These are phyloP conservation scores for Helicoverpa assulta DNA, from an alignment of 2,888 invertebrate genomes.

Conservation along the genomic window DNA sequence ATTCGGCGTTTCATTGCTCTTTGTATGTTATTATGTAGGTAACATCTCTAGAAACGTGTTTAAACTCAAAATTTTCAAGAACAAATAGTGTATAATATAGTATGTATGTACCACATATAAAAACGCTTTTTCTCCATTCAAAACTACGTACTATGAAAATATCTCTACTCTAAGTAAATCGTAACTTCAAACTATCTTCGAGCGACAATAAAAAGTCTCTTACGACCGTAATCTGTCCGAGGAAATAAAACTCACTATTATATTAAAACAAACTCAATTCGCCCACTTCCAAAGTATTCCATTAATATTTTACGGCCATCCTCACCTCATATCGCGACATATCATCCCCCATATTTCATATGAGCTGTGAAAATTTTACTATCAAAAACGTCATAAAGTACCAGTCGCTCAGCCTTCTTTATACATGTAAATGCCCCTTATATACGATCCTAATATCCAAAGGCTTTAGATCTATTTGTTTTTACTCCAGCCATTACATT, in stretches of 20 bases:
- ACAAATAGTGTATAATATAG: too few relatives aligned
- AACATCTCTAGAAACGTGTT: neutral
- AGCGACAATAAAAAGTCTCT: neutral
- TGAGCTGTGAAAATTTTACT: conserved; percentile 49
- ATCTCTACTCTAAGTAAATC: too few relatives aligned
- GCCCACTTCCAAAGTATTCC: neutral
- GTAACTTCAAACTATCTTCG: too few relatives aligned
- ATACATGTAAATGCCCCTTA: conserved; percentile 46
- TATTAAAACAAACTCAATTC: conserved; percentile 14
- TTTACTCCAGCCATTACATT: conserved; percentile 40
- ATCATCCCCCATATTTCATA: conserved; percentile 33
- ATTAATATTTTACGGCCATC: conserved; percentile 21
- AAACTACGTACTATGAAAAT: too few relatives aligned
- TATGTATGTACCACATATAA: too few relatives aligned
- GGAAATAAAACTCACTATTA: neutral
- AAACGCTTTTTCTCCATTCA: too few relatives aligned
- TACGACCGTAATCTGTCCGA: neutral
- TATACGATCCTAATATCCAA: conserved; percentile 30
- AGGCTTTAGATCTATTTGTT: conserved; percentile 37
- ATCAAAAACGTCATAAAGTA: conserved; percentile 39
- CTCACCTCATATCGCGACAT: conserved; percentile 19
- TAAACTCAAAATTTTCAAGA: too few relatives aligned
- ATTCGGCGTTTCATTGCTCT: conserved; percentile 36
- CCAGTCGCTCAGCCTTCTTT: conserved; percentile 27
- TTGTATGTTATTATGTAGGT: conserved; percentile 5